phyloP scores from a whole-genome alignment of 2,797 vertebrate genomes.

The Fringilla coelebs region DNA sequence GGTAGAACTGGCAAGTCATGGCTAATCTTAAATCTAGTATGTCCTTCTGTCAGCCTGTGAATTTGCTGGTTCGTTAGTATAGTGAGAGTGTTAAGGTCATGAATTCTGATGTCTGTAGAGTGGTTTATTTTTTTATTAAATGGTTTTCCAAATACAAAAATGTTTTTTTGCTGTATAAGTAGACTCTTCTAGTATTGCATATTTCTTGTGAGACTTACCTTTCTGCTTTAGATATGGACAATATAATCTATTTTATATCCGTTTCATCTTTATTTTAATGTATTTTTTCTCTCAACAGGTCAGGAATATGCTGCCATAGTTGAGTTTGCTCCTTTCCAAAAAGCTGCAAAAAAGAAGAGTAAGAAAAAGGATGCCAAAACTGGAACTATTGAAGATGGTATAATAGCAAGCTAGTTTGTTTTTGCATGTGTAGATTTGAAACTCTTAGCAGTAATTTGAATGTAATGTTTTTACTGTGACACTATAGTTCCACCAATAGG shows the following conservation, averaged over 20 bases:
- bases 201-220: neutral
- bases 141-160: neutral
- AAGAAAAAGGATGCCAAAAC: constrained; percentile 97
- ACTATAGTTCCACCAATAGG: neutral
- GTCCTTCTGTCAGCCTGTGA: neutral
- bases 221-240: neutral
- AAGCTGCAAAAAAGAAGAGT: constrained; percentile 94
- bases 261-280: neutral
- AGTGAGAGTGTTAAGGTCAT: neutral
- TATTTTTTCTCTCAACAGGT: constrained; percentile 73
- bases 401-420: constrained; percentile 35
- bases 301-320: constrained; percentile 96
- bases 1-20: neutral
- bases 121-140: neutral
- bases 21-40: neutral
- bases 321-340: constrained; percentile 99
- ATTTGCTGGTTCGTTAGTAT: neutral
- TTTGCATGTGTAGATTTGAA: neutral
- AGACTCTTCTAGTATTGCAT: neutral
- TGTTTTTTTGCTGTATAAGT: neutral
- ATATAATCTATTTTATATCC: neutral
- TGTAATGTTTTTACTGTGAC: neutral
- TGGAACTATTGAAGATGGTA: constrained; percentile 95
- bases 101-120: neutral
- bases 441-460: neutral